phyloP scores from a whole-genome alignment of 1,140 invertebrate genomes.

The Brachystomella parvula region DNA sequence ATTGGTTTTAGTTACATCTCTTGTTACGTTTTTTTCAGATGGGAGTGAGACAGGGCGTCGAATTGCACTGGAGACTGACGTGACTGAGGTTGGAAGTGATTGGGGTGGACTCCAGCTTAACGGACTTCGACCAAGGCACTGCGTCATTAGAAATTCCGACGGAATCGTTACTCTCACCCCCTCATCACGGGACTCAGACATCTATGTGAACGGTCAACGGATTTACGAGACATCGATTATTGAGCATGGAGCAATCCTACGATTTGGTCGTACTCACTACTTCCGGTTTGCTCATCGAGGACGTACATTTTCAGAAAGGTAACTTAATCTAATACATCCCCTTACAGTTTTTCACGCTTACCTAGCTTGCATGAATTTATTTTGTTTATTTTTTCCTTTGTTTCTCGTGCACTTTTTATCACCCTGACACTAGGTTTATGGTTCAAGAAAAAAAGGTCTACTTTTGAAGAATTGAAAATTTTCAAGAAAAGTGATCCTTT shows the following conservation, averaged over 20 bases:
- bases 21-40: constrained; percentile 47
- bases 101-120: constrained; percentile 41
- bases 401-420: too few species aligned
- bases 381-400: too few species aligned
- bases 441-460: too few species aligned
- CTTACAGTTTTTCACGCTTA: not conserved
- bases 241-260: constrained; percentile 74
- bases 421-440: too few species aligned
- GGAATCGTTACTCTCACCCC: constrained; percentile 90
- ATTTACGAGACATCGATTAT: constrained; percentile 87
- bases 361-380: too few species aligned
- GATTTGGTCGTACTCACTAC: constrained; percentile 82
- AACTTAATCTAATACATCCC: constrained; percentile 41
- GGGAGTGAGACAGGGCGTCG: constrained; percentile 55
- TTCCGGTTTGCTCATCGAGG: constrained; percentile 88
- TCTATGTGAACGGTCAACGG: constrained; percentile 84
- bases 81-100: constrained; percentile 65
- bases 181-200: constrained; percentile 80
- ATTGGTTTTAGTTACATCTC: constrained; percentile 18
- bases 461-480: too few species aligned
- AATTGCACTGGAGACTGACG: constrained; percentile 56
- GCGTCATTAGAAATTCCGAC: constrained; percentile 82
- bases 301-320: constrained; percentile 59
- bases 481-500: too few species aligned
- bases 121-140: constrained; percentile 77